phyloP scores from a whole-genome alignment of 2,797 vertebrate genomes.

The Neopelma chrysocephalum region DNA sequence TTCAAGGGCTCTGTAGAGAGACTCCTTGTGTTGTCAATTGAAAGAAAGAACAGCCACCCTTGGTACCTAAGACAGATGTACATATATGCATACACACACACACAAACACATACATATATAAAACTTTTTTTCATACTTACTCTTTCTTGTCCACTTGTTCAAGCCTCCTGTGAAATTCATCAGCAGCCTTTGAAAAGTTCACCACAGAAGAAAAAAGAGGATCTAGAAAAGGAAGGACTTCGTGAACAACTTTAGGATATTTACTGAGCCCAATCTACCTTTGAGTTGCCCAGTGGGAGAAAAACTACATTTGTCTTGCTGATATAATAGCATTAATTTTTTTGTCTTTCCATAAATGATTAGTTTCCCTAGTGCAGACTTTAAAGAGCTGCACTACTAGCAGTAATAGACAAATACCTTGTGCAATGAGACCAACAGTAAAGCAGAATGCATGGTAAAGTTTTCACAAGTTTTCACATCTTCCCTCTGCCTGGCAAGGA shows the following conservation, averaged over 20 bases:
- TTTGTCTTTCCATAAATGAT: neutral
- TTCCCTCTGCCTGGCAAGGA: neutral
- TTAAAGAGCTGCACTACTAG: neutral
- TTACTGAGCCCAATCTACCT: neutral
- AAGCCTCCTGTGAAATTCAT: conserved; percentile 83
- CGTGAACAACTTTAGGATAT: neutral
- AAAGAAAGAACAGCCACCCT: neutral
- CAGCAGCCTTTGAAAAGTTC: conserved; percentile 86
- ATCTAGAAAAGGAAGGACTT: conserved; percentile 70
- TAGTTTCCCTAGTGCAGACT: neutral
- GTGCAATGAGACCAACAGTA: neutral
- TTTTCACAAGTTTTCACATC: neutral
- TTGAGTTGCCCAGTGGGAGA: neutral
- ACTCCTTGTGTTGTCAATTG: neutral
- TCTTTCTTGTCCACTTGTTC: conserved; percentile 79
- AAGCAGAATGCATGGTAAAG: neutral
- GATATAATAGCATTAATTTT: neutral
- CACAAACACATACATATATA: too few species aligned
- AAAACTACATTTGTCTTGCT: neutral
- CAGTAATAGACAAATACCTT: neutral
- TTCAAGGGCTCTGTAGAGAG: neutral
- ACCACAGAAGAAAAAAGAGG: conserved; percentile 87
- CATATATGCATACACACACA: too few species aligned
- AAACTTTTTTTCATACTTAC: conserved; percentile 72
- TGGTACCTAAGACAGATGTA: neutral